Percentiles rank a stretch among this genome's conserved stretches.
phyloP scores from a whole-genome alignment of 2,888 invertebrate genomes.

The Scaptodrosophila latifasciaeformis region DNA sequence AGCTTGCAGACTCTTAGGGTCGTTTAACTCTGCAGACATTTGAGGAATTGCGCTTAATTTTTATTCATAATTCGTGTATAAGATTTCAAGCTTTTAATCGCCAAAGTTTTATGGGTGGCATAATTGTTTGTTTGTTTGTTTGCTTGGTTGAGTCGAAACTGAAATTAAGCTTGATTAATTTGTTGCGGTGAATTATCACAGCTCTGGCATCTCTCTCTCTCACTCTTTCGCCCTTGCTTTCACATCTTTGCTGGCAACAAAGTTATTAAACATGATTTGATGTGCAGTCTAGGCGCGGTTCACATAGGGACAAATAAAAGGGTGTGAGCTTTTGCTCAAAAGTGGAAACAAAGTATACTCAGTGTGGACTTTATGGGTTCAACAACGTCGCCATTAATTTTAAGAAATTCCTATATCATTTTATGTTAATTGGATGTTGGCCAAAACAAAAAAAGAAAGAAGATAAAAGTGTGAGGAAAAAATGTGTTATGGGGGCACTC shows the following conservation, averaged over 20 bases:
- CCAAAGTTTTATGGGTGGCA: conserved; percentile 17
- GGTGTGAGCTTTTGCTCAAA: conserved; percentile 40
- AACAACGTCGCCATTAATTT: conserved; percentile 36
- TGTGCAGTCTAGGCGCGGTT: conserved; percentile 56
- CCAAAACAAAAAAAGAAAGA: too few species aligned
- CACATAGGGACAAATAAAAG: conserved; percentile 36
- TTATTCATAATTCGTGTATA: conserved; percentile 65
- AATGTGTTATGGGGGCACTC: too few species aligned
- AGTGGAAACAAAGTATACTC: conserved; percentile 8
- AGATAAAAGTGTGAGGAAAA: too few species aligned
- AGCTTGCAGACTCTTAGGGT: too few species aligned
- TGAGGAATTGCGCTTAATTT: conserved; percentile 66
- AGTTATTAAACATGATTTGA: conserved; percentile 64
- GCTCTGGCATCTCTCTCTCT: too few species aligned
- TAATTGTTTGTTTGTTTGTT: not conserved
- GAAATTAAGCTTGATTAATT: conserved; percentile 64
- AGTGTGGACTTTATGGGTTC: conserved; percentile 32
- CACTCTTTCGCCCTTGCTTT: too few species aligned
- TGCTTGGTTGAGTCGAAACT: too few species aligned
- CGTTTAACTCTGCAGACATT: conserved; percentile 44
- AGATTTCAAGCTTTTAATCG: conserved; percentile 50
- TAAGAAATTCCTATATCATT: too few species aligned
- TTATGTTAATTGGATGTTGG: too few species aligned
- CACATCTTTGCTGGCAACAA: too few species aligned
- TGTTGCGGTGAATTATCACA: conserved; percentile 48